Conservation (phyloP, 92 coral and sea anemone genomes). For the Porites divaricata region DNA sequence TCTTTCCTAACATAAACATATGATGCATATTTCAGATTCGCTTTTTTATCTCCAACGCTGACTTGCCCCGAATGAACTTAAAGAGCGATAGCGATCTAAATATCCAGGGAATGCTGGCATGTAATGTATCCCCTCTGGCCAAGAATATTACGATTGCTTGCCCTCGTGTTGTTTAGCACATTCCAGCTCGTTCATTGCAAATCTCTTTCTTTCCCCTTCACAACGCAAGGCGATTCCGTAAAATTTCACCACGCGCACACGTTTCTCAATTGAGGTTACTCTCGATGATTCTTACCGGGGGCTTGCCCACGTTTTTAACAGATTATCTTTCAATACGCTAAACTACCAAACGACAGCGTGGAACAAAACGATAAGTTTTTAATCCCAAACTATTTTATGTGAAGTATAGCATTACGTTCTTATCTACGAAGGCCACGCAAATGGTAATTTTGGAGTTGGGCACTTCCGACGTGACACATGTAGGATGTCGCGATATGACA, state of each 20-base stretch:
- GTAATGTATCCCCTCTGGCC: constrained; percentile 34
- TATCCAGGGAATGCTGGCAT: constrained; percentile 59
- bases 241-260: not conserved
- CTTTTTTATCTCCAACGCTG: constrained; percentile 31
- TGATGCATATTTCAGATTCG: constrained; percentile 32
- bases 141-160: not conserved
- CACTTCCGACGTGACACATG: constrained; percentile 46
- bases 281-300: not conserved
- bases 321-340: not conserved
- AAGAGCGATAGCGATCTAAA: constrained; percentile 41
- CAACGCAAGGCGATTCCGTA: not conserved
- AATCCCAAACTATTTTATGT: constrained; percentile 46
- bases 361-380: constrained; percentile 70
- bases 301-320: not conserved
- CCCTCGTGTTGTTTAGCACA: constrained; percentile 19
- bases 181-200: not conserved
- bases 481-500: not conserved
- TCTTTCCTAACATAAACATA: constrained; percentile 33
- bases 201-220: not conserved
- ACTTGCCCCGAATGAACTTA: constrained; percentile 50
- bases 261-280: not conserved
- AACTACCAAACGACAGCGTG: constrained; percentile 8
- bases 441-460: constrained; percentile 31
- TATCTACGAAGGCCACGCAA: constrained; percentile 75
- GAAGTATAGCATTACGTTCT: constrained; percentile 78